phyloP scores from a whole-genome alignment of 2,797 vertebrate genomes.

The Borostomias antarcticus region DNA sequence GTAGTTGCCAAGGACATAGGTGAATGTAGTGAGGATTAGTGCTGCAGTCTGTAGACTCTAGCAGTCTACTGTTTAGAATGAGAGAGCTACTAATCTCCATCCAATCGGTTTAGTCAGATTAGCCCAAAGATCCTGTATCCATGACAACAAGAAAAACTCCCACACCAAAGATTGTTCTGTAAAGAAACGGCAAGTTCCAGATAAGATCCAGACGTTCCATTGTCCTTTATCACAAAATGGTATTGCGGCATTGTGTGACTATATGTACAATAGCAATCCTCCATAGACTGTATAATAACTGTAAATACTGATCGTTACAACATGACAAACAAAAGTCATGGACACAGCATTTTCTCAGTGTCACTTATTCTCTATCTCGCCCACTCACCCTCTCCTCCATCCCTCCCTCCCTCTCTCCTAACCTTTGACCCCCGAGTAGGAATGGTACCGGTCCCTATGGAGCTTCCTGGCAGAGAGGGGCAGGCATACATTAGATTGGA shows the following conservation, averaged over 20 bases:
- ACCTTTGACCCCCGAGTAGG: slow-evolving; percentile 40
- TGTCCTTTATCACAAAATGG: not conserved
- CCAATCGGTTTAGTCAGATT: not conserved
- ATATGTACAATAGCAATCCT: not conserved
- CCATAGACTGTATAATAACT: too few species aligned
- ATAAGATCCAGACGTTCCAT: not conserved
- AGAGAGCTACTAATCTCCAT: not conserved
- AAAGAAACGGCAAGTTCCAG: not conserved
- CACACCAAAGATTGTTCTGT: not conserved
- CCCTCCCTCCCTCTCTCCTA: slow-evolving; percentile 1
- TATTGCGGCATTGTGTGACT: not conserved
- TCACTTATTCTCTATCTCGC: too few species aligned
- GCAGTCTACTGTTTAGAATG: not conserved
- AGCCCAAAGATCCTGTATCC: not conserved
- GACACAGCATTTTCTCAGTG: too few species aligned
- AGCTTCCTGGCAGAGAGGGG: slow-evolving; percentile 9
- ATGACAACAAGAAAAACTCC: slow-evolving; percentile 1
- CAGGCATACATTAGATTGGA: not conserved
- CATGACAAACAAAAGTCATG: too few species aligned
- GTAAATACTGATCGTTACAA: too few species aligned
- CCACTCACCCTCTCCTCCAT: too few species aligned
- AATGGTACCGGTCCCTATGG: slow-evolving; percentile 25
- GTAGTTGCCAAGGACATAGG: too few species aligned
- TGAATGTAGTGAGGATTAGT: too few species aligned
- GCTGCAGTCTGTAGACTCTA: too few species aligned